A percentile compares a stretch with the other conserved stretches of the same genome.
These are phyloP conservation scores for Andrena chrysosceles DNA, from an alignment of 2,888 invertebrate genomes.

Conservation along the genomic window DNA sequence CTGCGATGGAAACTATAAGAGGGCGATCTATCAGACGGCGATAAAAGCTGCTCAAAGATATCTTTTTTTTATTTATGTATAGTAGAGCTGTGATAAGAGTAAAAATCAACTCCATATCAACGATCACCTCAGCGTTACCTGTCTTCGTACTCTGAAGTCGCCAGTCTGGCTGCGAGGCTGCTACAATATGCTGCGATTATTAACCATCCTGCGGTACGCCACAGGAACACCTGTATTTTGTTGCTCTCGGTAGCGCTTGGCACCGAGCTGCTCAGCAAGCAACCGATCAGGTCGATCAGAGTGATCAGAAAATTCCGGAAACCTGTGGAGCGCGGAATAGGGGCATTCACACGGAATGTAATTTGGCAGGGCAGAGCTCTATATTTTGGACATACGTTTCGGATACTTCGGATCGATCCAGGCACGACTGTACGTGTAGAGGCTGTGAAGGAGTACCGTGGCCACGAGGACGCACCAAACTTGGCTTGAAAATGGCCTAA, in stretches of 20 bases:
- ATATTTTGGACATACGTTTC: slow-evolving; percentile 62
- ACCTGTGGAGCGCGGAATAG: slow-evolving; percentile 61
- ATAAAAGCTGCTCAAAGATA: no score
- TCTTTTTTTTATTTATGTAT: no score
- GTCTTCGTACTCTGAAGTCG: slow-evolving; percentile 76
- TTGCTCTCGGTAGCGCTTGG: slow-evolving; percentile 67
- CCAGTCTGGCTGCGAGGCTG: slow-evolving; percentile 79
- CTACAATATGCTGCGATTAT: slow-evolving; percentile 79
- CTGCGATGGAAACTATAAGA: no score
- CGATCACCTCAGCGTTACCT: slow-evolving; percentile 67
- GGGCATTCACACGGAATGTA: neutral
- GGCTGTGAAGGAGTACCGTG: slow-evolving; percentile 65
- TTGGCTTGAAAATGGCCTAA: slow-evolving; percentile 73
- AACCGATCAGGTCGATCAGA: slow-evolving; percentile 75
- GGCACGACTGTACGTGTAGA: slow-evolving; percentile 71
- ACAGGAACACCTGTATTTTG: slow-evolving; percentile 76
- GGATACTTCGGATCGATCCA: slow-evolving; percentile 74
- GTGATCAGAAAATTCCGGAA: slow-evolving; percentile 74
- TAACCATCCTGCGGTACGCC: slow-evolving; percentile 79
- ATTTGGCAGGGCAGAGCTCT: neutral
- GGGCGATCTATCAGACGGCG: no score
- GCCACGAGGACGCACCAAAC: slow-evolving; percentile 74
- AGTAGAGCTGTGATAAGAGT: no score
- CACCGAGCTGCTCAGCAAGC: slow-evolving; percentile 74
- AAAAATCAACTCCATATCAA: neutral